Evolutionary conservation across 2,113 vertebrate genomes (phyloP).

Genomic region (Sakesphorus luctuosus): DNA sequence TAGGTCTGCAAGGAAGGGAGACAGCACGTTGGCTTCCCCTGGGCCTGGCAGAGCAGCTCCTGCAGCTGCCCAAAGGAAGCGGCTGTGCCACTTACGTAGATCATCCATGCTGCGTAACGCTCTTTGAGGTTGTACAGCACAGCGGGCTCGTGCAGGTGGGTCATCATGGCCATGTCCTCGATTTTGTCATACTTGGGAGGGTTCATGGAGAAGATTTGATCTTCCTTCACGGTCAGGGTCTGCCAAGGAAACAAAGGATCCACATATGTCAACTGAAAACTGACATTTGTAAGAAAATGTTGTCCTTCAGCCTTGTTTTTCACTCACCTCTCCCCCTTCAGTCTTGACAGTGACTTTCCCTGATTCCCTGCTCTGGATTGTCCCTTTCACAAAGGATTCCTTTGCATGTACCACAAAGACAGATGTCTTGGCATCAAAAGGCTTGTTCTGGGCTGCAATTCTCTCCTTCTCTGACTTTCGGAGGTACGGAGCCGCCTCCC

Average conservation of each 20-base stretch:
- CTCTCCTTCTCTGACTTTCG: constrained; percentile 82
- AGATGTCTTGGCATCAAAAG: constrained; percentile 77
- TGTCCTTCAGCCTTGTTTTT: not conserved
- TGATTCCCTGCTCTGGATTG: constrained; percentile 69
- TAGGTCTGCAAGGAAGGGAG: not conserved
- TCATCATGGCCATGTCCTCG: constrained; percentile 92
- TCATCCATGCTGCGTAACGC: constrained; percentile 5
- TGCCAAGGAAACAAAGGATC: not conserved
- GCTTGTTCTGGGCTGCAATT: constrained; percentile 80
- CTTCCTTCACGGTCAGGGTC: not conserved
- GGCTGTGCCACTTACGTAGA: not conserved
- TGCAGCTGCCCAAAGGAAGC: not conserved
- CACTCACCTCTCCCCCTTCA: constrained; percentile 75
- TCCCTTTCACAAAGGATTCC: constrained; percentile 76
- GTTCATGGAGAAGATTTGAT: not conserved
- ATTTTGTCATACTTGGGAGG: constrained; percentile 89
- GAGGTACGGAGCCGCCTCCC: constrained; percentile 76
- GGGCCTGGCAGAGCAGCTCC: not conserved
- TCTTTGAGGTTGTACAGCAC: constrained; percentile 44
- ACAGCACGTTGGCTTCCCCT: not conserved
- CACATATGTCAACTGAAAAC: fast-evolving
- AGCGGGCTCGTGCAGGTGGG: constrained; percentile 82
- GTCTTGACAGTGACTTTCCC: not conserved
- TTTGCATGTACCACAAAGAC: constrained; percentile 76
- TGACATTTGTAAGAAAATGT: fast-evolving